Base-by-base conservation (phyloP, 2,888 invertebrate species). In the Scelioninae gen. 1 region DNA sequence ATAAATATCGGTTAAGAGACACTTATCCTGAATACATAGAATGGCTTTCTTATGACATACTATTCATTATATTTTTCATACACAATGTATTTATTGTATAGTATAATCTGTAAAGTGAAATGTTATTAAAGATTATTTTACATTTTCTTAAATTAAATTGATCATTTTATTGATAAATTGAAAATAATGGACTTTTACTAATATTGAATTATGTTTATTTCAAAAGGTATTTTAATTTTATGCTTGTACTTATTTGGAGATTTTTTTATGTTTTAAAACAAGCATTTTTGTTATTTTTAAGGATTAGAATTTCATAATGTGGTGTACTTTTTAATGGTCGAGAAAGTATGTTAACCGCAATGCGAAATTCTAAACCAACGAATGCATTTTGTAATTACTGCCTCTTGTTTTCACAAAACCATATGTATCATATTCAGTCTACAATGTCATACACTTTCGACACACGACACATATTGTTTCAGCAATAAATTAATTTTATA, bases 1-100 rank as follows among this genome's bases (percentile, higher is more conserved):
- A 49, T 49, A 49, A 49, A 49, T 49, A 49, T 49, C 49, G 49
- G 56, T 58, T 58, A 60, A 60, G 16, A 49, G 34, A 34, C 23
- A 40, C 65, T 66, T 66, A 45, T 32, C 40, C 38, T 55, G 45
- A 72, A 72, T 72, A 62, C 40, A 11, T 40, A 49, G 62, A 43
- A 62, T 38, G 51, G 15, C 34, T 34, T 45, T 49, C 58, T 60
- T 51, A 31, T 56, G 65, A 65, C 56, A 43, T 38, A 45, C 56
- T 66, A 34, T 8, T 71, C 58, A 58, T 49, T 47, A 74, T 74
- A 49, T 66, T 58, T 66, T 47, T 66, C 75, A 49, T 56, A 56
- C 63, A 40, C 29, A 69, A 77, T 63, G 62, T 63, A n/a, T n/a
- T n/a, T n/a, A n/a, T n/a, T n/a, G n/a, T n/a, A n/a, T n/a, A n/a